phyloP scores from a whole-genome alignment of 2,888 invertebrate species.

The Microctonus brassicae region DNA sequence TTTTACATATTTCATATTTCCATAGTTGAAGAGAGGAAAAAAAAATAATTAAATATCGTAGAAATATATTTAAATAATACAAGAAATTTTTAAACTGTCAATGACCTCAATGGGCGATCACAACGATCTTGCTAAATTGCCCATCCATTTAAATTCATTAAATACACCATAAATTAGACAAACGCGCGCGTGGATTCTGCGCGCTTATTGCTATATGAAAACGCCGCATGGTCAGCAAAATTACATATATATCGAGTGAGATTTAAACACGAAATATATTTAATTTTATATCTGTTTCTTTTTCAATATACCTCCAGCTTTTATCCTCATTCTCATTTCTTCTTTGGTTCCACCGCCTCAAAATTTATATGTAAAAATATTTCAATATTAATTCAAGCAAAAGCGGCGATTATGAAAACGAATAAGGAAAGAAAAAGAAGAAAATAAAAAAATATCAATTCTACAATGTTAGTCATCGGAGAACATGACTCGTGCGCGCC shows the following conservation, averaged over 20 bases:
- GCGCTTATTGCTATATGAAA: too few species aligned
- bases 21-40: neutral
- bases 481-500: too few species aligned
- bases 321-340: neutral
- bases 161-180: conserved; percentile 34
- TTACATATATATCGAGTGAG: conserved; percentile 16
- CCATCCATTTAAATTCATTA: conserved; percentile 36
- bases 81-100: conserved; percentile 19
- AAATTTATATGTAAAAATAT: too few species aligned
- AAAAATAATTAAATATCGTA: neutral
- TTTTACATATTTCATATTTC: neutral
- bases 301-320: neutral
- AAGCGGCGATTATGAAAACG: too few species aligned
- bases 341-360: too few species aligned
- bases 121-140: conserved; percentile 22
- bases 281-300: too few species aligned
- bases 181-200: conserved; percentile 1
- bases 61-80: neutral
- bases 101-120: conserved; percentile 33
- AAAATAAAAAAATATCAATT: too few species aligned
- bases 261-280: conserved; percentile 5
- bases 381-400: too few species aligned
- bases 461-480: neutral
- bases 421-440: too few species aligned
- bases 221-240: neutral